Evolutionary conservation across 2,113 vertebrate genomes (phyloP).

Genomic region (Pithys albifrons): DNA sequence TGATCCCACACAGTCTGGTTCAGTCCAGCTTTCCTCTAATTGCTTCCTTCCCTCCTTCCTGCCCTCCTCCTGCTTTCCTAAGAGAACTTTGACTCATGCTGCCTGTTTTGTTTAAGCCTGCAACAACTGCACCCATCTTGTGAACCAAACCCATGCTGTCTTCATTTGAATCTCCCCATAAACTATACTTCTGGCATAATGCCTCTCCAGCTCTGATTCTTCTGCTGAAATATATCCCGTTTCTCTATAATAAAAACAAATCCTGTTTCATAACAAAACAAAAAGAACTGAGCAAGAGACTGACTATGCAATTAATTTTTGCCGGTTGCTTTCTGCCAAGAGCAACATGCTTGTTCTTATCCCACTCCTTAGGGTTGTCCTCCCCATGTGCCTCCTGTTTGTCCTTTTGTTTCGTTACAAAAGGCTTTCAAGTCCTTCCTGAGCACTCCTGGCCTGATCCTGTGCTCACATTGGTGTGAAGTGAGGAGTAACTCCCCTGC

Average conservation of each 20-base stretch:
- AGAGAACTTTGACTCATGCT: neutral
- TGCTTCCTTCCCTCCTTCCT: neutral
- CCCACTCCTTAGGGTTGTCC: neutral
- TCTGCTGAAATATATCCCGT: slow-evolving; percentile 4
- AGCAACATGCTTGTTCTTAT: slow-evolving; percentile 36
- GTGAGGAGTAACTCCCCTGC: neutral
- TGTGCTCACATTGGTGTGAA: neutral
- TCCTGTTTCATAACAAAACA: slow-evolving; percentile 32
- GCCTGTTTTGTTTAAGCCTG: neutral
- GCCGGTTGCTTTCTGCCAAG: slow-evolving; percentile 38
- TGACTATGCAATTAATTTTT: neutral
- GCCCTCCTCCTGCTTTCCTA: neutral
- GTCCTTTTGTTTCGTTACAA: slow-evolving; percentile 6
- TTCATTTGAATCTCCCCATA: neutral
- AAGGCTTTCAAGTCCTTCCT: neutral
- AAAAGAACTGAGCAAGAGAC: slow-evolving; percentile 10
- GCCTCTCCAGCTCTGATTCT: neutral
- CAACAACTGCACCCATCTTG: neutral
- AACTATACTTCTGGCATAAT: neutral
- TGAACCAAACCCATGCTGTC: neutral
- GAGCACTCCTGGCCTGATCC: neutral
- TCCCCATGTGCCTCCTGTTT: slow-evolving; percentile 15
- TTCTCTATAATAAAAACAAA: slow-evolving; percentile 25
- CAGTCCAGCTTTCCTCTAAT: neutral
- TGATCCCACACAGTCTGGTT: neutral